Base-by-base conservation (phyloP, 2,113 vertebrate genomes). In the Macquaria australasica region DNA sequence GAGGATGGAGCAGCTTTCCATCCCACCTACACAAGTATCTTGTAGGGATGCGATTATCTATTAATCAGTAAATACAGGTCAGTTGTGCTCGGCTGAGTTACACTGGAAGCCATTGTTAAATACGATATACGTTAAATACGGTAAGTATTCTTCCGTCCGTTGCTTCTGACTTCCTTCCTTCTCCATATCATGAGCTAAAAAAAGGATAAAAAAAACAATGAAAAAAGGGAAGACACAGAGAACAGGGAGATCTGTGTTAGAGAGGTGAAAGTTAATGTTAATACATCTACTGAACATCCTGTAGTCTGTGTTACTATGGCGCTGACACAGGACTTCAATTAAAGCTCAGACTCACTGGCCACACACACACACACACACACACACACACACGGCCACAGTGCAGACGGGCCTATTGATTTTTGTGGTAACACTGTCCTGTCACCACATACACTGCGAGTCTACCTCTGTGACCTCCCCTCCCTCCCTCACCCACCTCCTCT, bases 381-480 rank as follows among this genome's bases (percentile, higher is more conserved):
- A 83, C 76, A 77, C 83, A 79, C 56, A 58, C 34, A 50, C 18
- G 1, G 25, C 15, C 63, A 41, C 10, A 6, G 60, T 41, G 73
- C 80, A 89, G 90, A 90, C 91, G 86, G 83, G 68, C 85, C 66
- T 87, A 94, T 93, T 94, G 91, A 94, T 93, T 93, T 92, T 86
- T 87, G 89, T 84, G 78, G 88, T 87, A 93, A 88, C 86, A 56
- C 90, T 79, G 84, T 91, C 84, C 86, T 91, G 91, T 94, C 91
- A 90, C 90, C 71, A 67, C 89, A 82, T 85, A 88, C 82, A 84
- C 83, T 48, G 73, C 12, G 14, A 79, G 69, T 78, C 80, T 79
- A 83, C 71, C 77, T 84, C 81, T 37, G 56, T 87, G 84, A 85
- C 89, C 85, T 70, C 74, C 31, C 72, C 76, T 51, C 31, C 72